Percentiles rank a stretch among this genome's conserved stretches.
phyloP scores from a whole-genome alignment of 2,797 vertebrate genomes.

The Cyprinodon diabolis region DNA sequence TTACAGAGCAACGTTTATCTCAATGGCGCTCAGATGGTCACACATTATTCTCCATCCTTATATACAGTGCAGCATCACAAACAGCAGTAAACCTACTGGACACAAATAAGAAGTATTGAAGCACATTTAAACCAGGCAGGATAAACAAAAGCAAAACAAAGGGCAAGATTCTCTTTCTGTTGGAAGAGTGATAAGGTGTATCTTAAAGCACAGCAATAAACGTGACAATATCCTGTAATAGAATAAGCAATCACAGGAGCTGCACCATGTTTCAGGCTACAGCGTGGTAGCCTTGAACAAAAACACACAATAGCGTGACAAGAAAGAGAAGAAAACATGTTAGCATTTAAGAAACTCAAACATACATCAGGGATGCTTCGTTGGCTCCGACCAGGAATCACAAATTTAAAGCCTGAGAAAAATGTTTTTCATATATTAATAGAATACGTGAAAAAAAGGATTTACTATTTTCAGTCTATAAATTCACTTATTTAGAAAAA shows the following conservation, averaged over 20 bases:
- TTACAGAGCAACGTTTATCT: constrained; percentile 22
- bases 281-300: background rate
- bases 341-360: background rate
- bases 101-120: background rate
- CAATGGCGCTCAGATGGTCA: constrained; percentile 21
- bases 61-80: constrained; percentile 7
- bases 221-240: constrained; percentile 12
- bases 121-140: background rate
- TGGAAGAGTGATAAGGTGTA: constrained; percentile 6
- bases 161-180: constrained; percentile 12
- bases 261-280: constrained; percentile 3
- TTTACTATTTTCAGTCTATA: background rate
- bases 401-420: background rate
- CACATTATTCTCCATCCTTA: constrained; percentile 7
- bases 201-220: constrained; percentile 22
- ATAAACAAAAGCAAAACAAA: constrained; percentile 17
- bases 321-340: background rate
- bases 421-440: background rate
- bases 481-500: background rate
- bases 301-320: background rate
- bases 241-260: background rate
- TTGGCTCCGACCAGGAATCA: background rate
- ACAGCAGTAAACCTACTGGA: constrained; percentile 12
- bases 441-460: background rate
- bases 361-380: background rate